These are phyloP conservation scores for Lutraria rhynchaena DNA, from an alignment of 1,140 invertebrate species.

Conservation along the genomic window DNA sequence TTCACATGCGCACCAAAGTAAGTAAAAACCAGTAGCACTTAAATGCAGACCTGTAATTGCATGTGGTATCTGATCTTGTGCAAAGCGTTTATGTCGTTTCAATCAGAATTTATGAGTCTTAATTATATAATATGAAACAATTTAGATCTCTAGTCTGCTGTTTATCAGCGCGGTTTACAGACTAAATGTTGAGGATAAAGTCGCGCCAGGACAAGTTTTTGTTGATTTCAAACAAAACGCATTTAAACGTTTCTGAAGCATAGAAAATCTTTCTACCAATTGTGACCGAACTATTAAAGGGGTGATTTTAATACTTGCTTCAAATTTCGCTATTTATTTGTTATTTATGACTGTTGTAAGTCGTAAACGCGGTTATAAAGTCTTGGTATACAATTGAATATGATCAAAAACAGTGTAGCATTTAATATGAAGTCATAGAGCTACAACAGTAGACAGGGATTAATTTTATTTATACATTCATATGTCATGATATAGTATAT, in stretches of 20 bases:
- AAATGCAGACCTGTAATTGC: conserved; percentile 7
- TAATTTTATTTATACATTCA: not conserved
- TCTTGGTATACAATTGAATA: conserved; percentile 27
- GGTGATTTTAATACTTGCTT: conserved; percentile 39
- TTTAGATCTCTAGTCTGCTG: conserved; percentile 24
- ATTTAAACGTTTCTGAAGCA: not conserved
- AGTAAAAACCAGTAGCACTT: not conserved
- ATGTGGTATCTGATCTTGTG: conserved; percentile 4
- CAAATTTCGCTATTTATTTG: conserved; percentile 36
- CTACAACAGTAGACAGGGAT: conserved; percentile 13
- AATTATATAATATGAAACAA: conserved; percentile 46
- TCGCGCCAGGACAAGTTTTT: not conserved
- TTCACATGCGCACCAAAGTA: conserved; percentile 18
- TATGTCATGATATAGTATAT: no score
- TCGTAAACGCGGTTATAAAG: conserved; percentile 19
- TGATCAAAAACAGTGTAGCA: conserved; percentile 23
- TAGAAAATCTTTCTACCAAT: conserved; percentile 8
- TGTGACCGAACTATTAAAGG: not conserved
- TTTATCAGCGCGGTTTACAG: conserved; percentile 38
- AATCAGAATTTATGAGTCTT: conserved; percentile 45
- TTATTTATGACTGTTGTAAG: conserved; percentile 38
- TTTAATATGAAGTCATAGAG: conserved; percentile 19
- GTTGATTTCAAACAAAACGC: conserved; percentile 31
- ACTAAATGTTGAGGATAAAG: not conserved
- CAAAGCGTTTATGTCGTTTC: conserved; percentile 30